These are phyloP conservation scores for Grammomys surdaster DNA, from an alignment of 2,113 vertebrate species.

Conservation along the genomic window DNA sequence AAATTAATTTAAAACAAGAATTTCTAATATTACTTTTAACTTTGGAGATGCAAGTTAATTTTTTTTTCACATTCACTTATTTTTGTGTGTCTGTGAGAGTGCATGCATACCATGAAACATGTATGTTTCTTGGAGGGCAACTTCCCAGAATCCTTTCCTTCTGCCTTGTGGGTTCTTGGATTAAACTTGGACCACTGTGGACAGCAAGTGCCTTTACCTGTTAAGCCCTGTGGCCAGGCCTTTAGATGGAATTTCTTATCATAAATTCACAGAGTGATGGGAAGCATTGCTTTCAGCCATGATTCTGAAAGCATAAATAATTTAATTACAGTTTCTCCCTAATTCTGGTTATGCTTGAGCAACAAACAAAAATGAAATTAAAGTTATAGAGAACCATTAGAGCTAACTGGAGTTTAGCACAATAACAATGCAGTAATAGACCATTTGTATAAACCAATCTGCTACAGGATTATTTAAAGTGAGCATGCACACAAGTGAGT, in stretches of 20 bases:
- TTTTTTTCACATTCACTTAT: not conserved
- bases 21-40: not conserved
- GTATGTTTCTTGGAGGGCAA: not conserved
- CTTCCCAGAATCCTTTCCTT: not conserved
- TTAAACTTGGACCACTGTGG: not conserved
- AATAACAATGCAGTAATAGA: not conserved
- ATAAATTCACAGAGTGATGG: not conserved
- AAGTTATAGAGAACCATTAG: slow-evolving; percentile 12
- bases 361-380: slow-evolving; percentile 44
- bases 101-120: not conserved
- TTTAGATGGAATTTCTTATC: not conserved
- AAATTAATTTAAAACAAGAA: not conserved
- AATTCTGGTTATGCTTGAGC: not conserved
- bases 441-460: not conserved
- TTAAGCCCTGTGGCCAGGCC: not conserved
- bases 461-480: not conserved
- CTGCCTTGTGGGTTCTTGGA: not conserved
- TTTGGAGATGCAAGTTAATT: not conserved
- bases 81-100: not conserved
- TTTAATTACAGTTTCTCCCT: not conserved
- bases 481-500: not conserved
- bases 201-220: not conserved
- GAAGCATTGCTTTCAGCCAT: not conserved
- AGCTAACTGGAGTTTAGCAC: not conserved
- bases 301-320: not conserved